Evolutionary conservation across 2,797 vertebrate species (phyloP).

Genomic region (Trichosurus vulpecula): DNA sequence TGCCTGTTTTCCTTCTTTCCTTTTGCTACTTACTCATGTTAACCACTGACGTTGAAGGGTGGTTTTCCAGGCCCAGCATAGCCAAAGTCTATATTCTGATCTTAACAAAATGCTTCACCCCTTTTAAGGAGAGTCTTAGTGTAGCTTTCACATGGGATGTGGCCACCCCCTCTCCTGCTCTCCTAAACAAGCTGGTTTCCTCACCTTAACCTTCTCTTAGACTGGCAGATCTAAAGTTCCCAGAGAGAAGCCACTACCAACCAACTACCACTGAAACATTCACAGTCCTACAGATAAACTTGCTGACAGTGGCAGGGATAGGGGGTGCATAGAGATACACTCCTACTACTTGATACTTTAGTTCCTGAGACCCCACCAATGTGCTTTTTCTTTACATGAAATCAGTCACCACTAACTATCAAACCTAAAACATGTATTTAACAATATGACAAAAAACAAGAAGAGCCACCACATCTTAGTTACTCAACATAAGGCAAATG

Average conservation of each 20-base stretch:
- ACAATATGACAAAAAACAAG: background rate
- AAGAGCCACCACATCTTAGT: background rate
- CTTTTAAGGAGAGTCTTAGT: background rate
- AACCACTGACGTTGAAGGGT: background rate
- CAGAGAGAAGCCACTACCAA: background rate
- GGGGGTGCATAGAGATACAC: background rate
- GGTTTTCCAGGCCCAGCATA: background rate
- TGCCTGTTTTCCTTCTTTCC: background rate
- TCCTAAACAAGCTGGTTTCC: background rate
- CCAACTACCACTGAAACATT: background rate
- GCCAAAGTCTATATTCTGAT: background rate
- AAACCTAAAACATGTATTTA: background rate
- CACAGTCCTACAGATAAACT: background rate
- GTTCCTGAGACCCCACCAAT: background rate
- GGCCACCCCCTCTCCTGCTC: background rate
- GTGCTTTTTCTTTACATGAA: background rate
- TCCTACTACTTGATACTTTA: background rate
- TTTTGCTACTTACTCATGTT: background rate
- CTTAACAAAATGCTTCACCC: background rate
- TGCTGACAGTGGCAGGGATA: background rate
- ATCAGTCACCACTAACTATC: background rate
- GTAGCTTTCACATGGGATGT: background rate
- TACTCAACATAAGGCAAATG: background rate
- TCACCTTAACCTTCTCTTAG: background rate
- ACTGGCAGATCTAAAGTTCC: background rate